Base-by-base conservation (phyloP, 2,888 invertebrate genomes). In the Congeria kusceri region DNA sequence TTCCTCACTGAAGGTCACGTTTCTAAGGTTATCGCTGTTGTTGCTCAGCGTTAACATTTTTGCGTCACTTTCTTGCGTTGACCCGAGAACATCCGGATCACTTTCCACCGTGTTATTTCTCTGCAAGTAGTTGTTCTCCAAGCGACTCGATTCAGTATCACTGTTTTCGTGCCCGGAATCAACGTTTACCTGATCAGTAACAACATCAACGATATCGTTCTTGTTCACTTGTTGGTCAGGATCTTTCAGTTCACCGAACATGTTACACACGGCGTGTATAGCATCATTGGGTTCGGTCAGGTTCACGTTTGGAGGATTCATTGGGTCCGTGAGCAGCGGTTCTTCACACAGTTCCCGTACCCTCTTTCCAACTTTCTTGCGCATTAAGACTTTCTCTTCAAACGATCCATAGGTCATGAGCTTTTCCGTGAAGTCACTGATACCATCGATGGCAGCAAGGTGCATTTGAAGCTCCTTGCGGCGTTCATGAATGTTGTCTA, bases 301-400 rank as follows among this genome's bases (percentile, higher is more conserved):
- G 9, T 64, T 79, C 18, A 87, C 56, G 25, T 80, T 73, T n/a
- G 67, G 66, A 29, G 78, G 78, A 20, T 83, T 67, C 27, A 84
- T 66, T 23, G 70, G 53, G n/a, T 84, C 84, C 9, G 80, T 85
- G 11, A 74, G 72, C 11, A 90, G 76, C 13, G 87, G 84, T 39
- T 86, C 85, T 62, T 90, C 91, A 74, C 89, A 90, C 23, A 91
- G 82, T 59, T 90, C 89, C 56, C 89, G 73, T 27, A 91, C 87
- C 18, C 91, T 64, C 25, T 87, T 83, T 1, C 90, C 90, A 11
- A 91, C 87, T 58, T 88, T 89, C 57, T 88, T 88, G 5, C 91
- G 76, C 86, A 90, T 80, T n/a, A 86, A 76, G 15, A 91, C 90
- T 76, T 91, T 91, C 68, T 91, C 91, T 57, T 91, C 91, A 69